Base-by-base conservation (phyloP, 2,888 invertebrate species). In the Drosophila nr. perissopoda region DNA sequence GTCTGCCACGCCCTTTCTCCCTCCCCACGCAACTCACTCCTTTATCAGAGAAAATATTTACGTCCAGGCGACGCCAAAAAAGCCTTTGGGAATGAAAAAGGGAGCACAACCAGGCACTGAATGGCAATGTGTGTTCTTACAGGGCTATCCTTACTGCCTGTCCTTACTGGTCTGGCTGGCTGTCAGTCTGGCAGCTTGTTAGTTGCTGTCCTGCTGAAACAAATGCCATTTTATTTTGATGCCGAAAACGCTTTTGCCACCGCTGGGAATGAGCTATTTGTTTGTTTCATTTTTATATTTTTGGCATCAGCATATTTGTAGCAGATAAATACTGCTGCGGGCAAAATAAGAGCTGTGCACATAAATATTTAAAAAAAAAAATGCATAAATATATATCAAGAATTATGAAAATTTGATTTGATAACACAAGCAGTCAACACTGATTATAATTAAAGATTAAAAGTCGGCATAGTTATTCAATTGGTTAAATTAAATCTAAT, bases 181-280 rank as follows among this genome's bases (percentile, higher is more conserved):
- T 69, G 67, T 25, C 64, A 65, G 62, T 18, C 60, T 71, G 73
- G 48, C 63, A 63, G 80, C 78, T 78, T 78, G 80, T 75, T 77
- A 75, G 79, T 67, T 70, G 78, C 63, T n/a, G 40, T 64, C 56
- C 78, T 48, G 73, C 25, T 31, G 73, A 67, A 76, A 69, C 64
- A 76, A 78, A 76, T 83, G 83, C 78, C 86, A 83, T 85, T 84
- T 84, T 80, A 85, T 84, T 84, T 82, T 82, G 76, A 69, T 67
- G 78, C 68, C 82, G 78, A 82, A 78, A 80, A 78, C 78, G 82
- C 42, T 71, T 74, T 64, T 67, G 76, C 71, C 38, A 75, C 75
- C 76, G 60, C 31, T 75, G 76, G 73, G 76, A 77, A 33, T 16
- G 66, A 36, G 62, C 45, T 65, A 60, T 62, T 64, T 70, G 62